Base-by-base conservation (phyloP, 2,888 invertebrate genomes). In the Eupeodes luniger region DNA sequence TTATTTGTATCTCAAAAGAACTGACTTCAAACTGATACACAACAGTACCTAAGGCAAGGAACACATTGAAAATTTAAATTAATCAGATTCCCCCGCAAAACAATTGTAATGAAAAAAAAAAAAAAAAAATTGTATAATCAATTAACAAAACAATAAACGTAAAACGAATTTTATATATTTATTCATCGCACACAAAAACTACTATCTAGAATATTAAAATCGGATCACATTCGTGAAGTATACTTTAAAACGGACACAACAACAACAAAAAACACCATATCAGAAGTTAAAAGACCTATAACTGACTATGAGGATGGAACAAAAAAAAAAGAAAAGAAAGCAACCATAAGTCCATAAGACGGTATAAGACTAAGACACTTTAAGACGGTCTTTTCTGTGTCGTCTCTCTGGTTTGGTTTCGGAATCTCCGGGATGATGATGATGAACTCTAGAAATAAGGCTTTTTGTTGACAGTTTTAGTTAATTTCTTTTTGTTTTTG, bases 171-270 rank as follows among this genome's bases (percentile, higher is more conserved):
- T 81, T 74, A 88, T 77, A 88, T 87, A 77, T 84, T 88, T 88
- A 88, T 85, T 88, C 88, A 88, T 85, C 85, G 85, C 88, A 85
- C 85, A 88, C 88, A 85, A 70, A 70, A 88, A 88, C 84, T 88
- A 92, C 92, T 93, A 93, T 93, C 93, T 92, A 93, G 93, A 93
- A 93, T 93, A 93, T 93, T 93, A 93, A 93, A 93, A 93, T 93
- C 93, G 93, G 93, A 93, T 93, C 93, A 93, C 92, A 90, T 72
- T 72, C 51, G 53, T 55, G n/a, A 27, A 27, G 27, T 27, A 27
- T 27, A 27, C 27, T 27, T 27, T 27, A 47, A 66, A 66, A 49
- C 47, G 47, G 72, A 19, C 40, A 53, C n/a, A 36, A 27, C 53
- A 77, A 61, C 77, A 72, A 70, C 44, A 19, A 57, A 12, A 36